Base-by-base conservation (phyloP, 2,797 vertebrate species). In the Sternarchorhynchus goeldii region DNA sequence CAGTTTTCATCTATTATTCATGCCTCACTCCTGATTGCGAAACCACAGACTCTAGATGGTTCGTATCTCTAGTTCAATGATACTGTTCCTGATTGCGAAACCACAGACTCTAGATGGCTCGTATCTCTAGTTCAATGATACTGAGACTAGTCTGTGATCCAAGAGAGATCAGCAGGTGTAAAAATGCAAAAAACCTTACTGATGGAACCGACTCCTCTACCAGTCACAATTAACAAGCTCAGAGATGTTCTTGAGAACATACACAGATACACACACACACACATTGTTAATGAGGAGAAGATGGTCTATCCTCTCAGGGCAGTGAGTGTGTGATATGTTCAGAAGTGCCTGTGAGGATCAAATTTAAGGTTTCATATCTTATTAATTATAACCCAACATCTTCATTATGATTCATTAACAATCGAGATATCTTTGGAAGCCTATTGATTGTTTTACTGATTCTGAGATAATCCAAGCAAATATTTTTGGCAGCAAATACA, bases 261-360 rank as follows among this genome's bases (percentile, higher is more conserved):
- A n/a, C n/a, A n/a, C n/a, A n/a, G 45, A 55, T 17, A 14, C 56
- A n/a, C 18, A n/a, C 56, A n/a, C 56, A 57, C 18, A 6, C 56
- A 56, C 14, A 56, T 68, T 18, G 66, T 68, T 68, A 68, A 39
- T 39, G 73, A 81, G 68, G 60, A 81, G 79, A 73, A 74, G 74
- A 72, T 63, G 73, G 58, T 59, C 70, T 73, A 39, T 75, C 67
- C 73, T 92, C 74, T 79, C 81, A 83, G 91, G 91, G 88, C 75
- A 85, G n/a, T n/a, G 45, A 53, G 21, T 69, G 50, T 69, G 17
- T 45, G 65, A 67, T 50, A 21, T 21, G 17, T 17, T 31, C 21
- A 21, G 29, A 6, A 18, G 3, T 53, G 21, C 45, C 67, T 55
- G 21, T 10, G 53, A 16, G 45, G 25, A 69, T 53, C 41, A 7